phyloP scores from a whole-genome alignment of 2,113 vertebrate genomes.

The Axis porcinus region DNA sequence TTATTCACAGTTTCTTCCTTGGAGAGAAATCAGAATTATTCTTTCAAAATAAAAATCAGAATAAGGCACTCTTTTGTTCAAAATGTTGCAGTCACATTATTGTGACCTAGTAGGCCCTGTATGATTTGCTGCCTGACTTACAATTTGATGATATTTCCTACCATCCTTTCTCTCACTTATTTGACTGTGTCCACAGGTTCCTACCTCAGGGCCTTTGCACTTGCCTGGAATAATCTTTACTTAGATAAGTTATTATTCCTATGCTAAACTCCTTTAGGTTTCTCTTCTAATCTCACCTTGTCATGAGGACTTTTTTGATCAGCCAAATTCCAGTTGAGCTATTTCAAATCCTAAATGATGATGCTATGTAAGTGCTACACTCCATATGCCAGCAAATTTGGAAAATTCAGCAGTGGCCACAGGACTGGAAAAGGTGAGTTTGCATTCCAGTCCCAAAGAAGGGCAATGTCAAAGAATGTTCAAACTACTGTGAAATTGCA shows the following conservation, averaged over 20 bases:
- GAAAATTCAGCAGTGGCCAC: not conserved
- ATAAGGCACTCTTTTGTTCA: not conserved
- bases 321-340: not conserved
- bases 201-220: not conserved
- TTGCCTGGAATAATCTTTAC: not conserved
- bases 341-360: not conserved
- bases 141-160: not conserved
- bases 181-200: not conserved
- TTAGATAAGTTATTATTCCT: not conserved
- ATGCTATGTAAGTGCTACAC: not conserved
- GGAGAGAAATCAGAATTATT: not conserved
- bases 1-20: not conserved
- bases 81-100: not conserved
- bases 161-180: not conserved
- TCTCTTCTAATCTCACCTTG: not conserved
- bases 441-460: not conserved
- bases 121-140: not conserved
- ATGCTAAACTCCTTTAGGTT: not conserved
- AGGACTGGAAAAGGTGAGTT: not conserved
- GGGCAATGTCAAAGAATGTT: not conserved
- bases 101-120: not conserved
- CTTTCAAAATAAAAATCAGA: not conserved
- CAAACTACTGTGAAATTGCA: not conserved
- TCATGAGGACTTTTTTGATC: not conserved
- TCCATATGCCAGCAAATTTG: not conserved